Evolutionary conservation across 2,113 vertebrate species (phyloP), one percentile per base, ranked within the genome.

Genomic region (Megaceryle maxima): DNA sequence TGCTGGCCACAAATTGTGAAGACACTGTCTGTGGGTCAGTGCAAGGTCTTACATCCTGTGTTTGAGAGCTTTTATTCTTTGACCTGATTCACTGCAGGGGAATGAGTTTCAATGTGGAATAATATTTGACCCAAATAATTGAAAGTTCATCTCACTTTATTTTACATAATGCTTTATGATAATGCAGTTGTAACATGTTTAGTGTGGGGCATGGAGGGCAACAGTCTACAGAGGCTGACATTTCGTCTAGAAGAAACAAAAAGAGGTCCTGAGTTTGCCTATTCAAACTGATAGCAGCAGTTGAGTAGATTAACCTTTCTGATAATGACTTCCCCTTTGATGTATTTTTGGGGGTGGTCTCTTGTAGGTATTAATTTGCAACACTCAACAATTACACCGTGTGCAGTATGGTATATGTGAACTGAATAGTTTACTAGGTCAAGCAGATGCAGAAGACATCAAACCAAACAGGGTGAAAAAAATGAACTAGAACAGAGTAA

Each of bases 381-480:
- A 85, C 81, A 53, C 69, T 89, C 89, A 77, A 12, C 85, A 89
- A 83, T 94, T 96, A 90, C 77, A 51, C 90, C 74, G 53, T 67
- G 70, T 85, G 83, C 92, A 92, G 62, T 35, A 63, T 60, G 50
- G 89, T 83, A 16, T 83, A 66, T 96, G 90, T 56, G 95, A 95
- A 73, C 81, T 62, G 94, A 90, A 75, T 70, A 90, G 76, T 95
- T 97, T 94, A 80, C 63, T 75, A 83, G 93, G 95, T 95, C 95
- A 96, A 95, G 86, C 60, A 95, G 95, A 96, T 84, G 96, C 86
- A 92, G 91, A 91, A 95, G 86, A 97, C 91, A 94, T 95, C 5
- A 37, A 92, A 90, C 81, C 87, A 96, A 96, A 86, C 73, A 92
- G 78, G 87, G 88, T 87, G 67, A 95, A 92, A 93, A 93, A 85